A percentile compares a stretch with the other conserved stretches of the same genome.
phyloP scores from a whole-genome alignment of 2,113 vertebrate genomes.

The Gadus chalcogrammus region DNA sequence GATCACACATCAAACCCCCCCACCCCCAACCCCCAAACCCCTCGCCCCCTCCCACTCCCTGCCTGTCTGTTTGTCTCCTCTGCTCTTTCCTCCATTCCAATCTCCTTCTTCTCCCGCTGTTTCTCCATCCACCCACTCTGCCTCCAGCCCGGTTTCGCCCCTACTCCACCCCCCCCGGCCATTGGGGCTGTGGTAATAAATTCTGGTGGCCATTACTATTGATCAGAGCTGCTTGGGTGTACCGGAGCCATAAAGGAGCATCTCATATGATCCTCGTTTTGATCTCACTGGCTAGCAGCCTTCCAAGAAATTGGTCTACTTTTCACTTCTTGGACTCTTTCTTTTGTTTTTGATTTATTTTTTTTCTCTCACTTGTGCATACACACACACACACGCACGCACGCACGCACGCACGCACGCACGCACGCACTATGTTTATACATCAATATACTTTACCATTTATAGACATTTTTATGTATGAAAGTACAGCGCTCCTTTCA shows the following conservation, averaged over 20 bases:
- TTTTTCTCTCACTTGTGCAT: background rate
- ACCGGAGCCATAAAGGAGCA: constrained; percentile 12
- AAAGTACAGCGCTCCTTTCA: no score
- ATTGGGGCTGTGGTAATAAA: constrained; percentile 13
- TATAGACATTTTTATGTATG: no score
- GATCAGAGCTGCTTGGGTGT: constrained; percentile 32
- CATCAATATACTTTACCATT: no score
- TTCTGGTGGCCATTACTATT: constrained; percentile 29
- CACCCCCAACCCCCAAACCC: background rate
- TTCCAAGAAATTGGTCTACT: background rate
- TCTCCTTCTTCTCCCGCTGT: background rate
- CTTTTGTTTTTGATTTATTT: background rate
- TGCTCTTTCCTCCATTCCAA: background rate
- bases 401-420: background rate
- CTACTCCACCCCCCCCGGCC: no score
- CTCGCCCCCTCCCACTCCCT: background rate
- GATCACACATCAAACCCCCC: background rate
- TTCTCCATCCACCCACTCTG: constrained; percentile 3
- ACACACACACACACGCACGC: background rate
- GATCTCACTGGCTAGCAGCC: constrained; percentile 19
- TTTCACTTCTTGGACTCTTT: background rate
- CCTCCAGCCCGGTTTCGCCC: background rate
- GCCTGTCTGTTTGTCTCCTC: background rate
- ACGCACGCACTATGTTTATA: no score
- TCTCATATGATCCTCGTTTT: no score